These are phyloP conservation scores for Eupsittula cactorum DNA, from an alignment of 2,113 vertebrate species.

Conservation along the genomic window DNA sequence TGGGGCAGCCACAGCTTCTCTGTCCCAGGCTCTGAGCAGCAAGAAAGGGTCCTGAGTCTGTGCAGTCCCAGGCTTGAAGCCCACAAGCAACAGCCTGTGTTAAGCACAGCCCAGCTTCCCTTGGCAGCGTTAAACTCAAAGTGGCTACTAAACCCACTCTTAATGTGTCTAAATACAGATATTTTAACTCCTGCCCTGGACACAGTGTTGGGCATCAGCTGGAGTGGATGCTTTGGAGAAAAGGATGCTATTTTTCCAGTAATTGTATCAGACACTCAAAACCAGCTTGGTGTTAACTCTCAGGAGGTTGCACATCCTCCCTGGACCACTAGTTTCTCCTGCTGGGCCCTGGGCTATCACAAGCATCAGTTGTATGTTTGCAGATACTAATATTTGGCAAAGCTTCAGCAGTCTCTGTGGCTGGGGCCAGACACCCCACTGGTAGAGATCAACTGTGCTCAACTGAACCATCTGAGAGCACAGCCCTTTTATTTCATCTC, in stretches of 20 bases:
- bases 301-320: neutral
- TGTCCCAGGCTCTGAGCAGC: neutral
- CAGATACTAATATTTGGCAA: neutral
- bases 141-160: neutral
- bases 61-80: neutral
- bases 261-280: neutral
- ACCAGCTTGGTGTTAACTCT: neutral
- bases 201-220: neutral
- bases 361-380: neutral
- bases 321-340: neutral
- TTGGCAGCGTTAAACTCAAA: rapidly evolving
- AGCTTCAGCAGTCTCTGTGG: neutral
- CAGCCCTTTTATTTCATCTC: neutral
- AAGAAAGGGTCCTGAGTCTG: neutral
- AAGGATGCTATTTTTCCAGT: neutral
- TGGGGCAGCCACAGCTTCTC: neutral
- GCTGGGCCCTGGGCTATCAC: neutral
- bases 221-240: neutral
- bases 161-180: neutral
- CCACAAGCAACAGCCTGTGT: neutral
- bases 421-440: neutral
- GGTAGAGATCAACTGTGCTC: neutral
- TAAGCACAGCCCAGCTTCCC: neutral
- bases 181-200: neutral
- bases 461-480: neutral